These are phyloP conservation scores for Melopsittacus undulatus DNA, from an alignment of 2,797 vertebrate genomes.

Conservation along the genomic window DNA sequence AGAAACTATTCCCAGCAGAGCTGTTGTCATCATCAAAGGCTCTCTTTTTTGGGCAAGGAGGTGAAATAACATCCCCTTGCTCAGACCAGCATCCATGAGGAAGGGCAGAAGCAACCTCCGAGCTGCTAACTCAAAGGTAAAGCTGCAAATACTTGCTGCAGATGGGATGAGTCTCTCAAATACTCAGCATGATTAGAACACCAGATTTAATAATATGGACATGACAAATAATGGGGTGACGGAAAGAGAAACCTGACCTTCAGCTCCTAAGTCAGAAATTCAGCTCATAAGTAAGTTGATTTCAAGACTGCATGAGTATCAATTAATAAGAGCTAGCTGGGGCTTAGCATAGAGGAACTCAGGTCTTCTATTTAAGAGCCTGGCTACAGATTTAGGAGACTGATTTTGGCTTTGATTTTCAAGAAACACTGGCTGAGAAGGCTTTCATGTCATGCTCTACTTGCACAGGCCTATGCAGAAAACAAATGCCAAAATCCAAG, in stretches of 20 bases:
- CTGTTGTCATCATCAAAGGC: background rate
- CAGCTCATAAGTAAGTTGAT: background rate
- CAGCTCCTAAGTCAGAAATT: background rate
- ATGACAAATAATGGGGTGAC: background rate
- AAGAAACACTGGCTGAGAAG: background rate
- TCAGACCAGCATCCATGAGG: background rate
- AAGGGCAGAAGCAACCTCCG: background rate
- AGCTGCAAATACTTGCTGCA: background rate
- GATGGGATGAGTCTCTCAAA: background rate
- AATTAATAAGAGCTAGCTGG: background rate
- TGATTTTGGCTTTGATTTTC: background rate
- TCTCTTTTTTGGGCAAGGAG: fast-evolving
- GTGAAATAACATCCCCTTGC: fast-evolving
- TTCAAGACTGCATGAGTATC: background rate
- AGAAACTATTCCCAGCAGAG: background rate
- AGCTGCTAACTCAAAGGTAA: background rate
- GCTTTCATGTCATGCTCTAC: background rate
- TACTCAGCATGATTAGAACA: background rate
- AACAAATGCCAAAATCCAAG: background rate
- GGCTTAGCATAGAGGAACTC: background rate
- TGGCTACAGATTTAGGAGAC: background rate
- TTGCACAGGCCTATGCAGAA: background rate
- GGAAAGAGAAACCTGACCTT: background rate
- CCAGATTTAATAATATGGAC: background rate
- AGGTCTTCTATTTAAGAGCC: background rate